Percentiles rank a stretch among this genome's conserved stretches.
These are phyloP conservation scores for Podotricha telesiphe DNA, from an alignment of 2,888 invertebrate genomes.

Conservation along the genomic window DNA sequence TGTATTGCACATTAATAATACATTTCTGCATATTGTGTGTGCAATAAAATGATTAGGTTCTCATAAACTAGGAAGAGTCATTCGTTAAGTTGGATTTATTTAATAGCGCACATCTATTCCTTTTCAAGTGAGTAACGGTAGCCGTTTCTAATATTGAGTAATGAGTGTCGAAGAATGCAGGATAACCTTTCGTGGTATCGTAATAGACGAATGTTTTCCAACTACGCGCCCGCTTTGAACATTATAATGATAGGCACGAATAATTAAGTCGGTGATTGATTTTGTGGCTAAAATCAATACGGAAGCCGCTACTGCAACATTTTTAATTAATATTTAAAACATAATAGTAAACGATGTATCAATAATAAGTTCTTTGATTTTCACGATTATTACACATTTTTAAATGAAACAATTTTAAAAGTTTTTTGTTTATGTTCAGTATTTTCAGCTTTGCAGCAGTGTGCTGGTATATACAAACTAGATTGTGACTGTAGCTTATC, in stretches of 20 bases:
- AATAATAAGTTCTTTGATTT: too few relatives aligned
- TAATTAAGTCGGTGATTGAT: slow-evolving; percentile 73
- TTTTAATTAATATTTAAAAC: slow-evolving; percentile 28
- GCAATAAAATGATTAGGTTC: slow-evolving; percentile 28
- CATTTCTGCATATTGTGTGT: slow-evolving; percentile 24
- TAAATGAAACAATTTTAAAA: too few relatives aligned
- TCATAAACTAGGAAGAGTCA: slow-evolving; percentile 27
- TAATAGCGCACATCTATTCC: slow-evolving; percentile 48
- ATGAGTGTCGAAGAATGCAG: slow-evolving; percentile 69
- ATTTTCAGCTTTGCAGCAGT: too few relatives aligned
- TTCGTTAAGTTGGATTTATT: slow-evolving; percentile 39
- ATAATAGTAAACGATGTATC: too few relatives aligned
- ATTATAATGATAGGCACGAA: slow-evolving; percentile 58
- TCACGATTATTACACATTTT: too few relatives aligned
- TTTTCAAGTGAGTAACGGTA: slow-evolving; percentile 65
- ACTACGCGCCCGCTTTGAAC: slow-evolving; percentile 52
- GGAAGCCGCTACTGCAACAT: slow-evolving; percentile 59
- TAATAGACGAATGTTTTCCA: slow-evolving; percentile 52
- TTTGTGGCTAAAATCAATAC: slow-evolving; percentile 65
- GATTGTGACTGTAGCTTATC: too few relatives aligned
- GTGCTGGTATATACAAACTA: too few relatives aligned
- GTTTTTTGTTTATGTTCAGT: too few relatives aligned
- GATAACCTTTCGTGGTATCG: slow-evolving; percentile 46
- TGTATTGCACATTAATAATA: slow-evolving; percentile 31
- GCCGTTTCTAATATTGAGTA: slow-evolving; percentile 77